A percentile compares a stretch with the other conserved stretches of the same genome.
Evolutionary conservation across 1,140 invertebrate species (phyloP).

Genomic region (Oreohelix idahoensis): DNA sequence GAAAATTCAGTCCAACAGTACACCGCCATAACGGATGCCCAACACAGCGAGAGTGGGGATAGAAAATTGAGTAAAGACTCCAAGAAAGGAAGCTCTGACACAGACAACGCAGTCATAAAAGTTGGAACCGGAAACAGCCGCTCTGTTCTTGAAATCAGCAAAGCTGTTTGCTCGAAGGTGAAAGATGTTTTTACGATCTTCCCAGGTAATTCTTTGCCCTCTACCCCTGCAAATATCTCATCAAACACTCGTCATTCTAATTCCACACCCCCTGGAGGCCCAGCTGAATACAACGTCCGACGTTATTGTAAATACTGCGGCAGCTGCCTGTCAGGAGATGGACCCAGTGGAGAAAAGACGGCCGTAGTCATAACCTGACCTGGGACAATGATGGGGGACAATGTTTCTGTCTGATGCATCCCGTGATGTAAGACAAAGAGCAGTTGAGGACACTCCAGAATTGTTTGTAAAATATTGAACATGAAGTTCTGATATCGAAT

Average conservation of each 20-base stretch:
- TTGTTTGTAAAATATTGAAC: no score
- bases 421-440: no score
- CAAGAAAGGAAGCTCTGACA: background rate
- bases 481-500: no score
- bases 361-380: no score
- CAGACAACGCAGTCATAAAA: background rate
- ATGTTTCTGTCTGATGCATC: no score
- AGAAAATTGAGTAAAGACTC: background rate
- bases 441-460: no score
- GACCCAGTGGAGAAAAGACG: no score
- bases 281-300: background rate
- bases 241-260: background rate
- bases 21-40: background rate
- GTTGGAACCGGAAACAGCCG: background rate
- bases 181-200: constrained; percentile 23
- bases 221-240: background rate
- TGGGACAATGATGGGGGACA: no score
- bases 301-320: constrained; percentile 6
- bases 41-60: background rate
- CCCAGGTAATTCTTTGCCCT: background rate
- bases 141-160: constrained; percentile 22
- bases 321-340: no score
- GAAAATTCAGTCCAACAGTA: background rate
- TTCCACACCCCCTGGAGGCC: background rate
- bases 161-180: constrained; percentile 33